Evolutionary conservation across 1,140 invertebrate species (phyloP), one percentile per base, ranked within the genome.

Genomic region (Drosophila pandora): DNA sequence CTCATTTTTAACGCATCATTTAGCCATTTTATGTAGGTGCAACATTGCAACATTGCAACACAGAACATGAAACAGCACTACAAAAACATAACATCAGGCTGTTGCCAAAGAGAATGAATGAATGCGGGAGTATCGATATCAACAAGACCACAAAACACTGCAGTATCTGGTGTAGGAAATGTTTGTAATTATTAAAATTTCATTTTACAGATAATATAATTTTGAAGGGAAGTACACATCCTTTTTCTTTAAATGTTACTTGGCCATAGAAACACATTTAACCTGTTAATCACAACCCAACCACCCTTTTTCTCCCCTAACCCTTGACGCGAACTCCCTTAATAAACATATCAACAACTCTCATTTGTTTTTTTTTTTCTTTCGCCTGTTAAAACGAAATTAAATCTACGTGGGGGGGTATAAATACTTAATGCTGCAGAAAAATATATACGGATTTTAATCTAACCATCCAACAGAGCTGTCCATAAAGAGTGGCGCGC

Each of bases 1-100:
- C 67, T 69, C 64, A 70, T 84, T 84, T 85, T 71, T 37, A 84
- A 81, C 81, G 81, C 67, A 87, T 85, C 81, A 84, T 85, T 85
- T 85, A 49, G 37, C 53, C 73, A 85, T 74, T 85, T 77, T 84
- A 81, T 84, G 77, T 85, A 84, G 82, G 82, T 81, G 81, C 72
- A 76, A 71, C 76, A 79, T 49, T 76, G 80, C 71, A 60, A 61
- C 76, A 79, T 30, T 63, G 60, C 54, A 58, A 32, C 41, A 43
- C 67, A 57, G 55, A 57, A 69, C 64, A 57, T 12, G 37, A 23
- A 22, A 47, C 43, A 23, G 21, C 43, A 47, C 17, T 22, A 53
- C 52, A 54, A 54, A n/a, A 56, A 63, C 72, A 65, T 74, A 68
- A 47, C 67, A 62, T 48, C 76, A 62, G 59, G 72, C 80, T 84